phyloP scores from a whole-genome alignment of 2,797 vertebrate genomes.

The Notamacropus eugenii region DNA sequence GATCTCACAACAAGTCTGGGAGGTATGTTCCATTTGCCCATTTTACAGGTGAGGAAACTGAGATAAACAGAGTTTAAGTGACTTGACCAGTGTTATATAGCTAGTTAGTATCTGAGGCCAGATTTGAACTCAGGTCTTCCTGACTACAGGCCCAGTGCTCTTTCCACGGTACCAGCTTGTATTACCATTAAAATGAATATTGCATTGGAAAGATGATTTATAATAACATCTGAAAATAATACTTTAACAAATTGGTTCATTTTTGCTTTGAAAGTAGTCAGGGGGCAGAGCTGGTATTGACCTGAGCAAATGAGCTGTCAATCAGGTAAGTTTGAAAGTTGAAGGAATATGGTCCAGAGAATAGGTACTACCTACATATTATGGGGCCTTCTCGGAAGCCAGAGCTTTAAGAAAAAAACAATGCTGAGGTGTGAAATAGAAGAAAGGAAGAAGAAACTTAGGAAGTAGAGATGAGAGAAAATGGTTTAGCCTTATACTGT shows the following conservation, averaged over 20 bases:
- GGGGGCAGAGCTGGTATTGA: background rate
- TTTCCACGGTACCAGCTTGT: background rate
- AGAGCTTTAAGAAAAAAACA: background rate
- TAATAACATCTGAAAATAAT: background rate
- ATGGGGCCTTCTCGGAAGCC: background rate
- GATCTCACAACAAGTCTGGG: background rate
- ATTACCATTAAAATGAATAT: background rate
- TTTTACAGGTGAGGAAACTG: background rate
- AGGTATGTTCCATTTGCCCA: background rate
- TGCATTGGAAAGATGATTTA: background rate
- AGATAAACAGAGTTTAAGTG: background rate
- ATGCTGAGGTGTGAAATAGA: background rate
- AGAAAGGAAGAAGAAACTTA: background rate
- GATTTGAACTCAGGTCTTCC: background rate
- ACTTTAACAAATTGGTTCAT: background rate
- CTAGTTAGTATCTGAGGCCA: background rate
- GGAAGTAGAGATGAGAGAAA: background rate
- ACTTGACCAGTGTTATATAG: background rate
- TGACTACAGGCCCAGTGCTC: background rate
- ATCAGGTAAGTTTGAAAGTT: background rate
- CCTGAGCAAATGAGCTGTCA: background rate
- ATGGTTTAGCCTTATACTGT: background rate
- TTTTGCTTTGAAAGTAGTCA: constrained; percentile 12
- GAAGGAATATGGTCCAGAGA: background rate
- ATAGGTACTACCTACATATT: background rate